phyloP scores from a whole-genome alignment of 1,140 invertebrate genomes.

The Macrocentrus cingulum region DNA sequence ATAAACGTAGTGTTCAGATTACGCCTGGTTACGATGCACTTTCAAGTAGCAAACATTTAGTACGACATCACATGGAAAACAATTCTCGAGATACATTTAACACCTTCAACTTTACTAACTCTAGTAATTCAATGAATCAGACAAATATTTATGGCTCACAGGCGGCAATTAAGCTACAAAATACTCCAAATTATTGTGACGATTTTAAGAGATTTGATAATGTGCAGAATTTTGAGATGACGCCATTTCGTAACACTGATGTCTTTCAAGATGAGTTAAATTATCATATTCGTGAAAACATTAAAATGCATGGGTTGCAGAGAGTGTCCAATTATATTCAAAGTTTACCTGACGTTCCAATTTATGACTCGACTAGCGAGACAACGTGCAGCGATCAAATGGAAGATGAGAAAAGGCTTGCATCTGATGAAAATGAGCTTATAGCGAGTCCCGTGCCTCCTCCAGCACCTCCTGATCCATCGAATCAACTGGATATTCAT shows the following conservation, averaged over 20 bases:
- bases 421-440: constrained; percentile 28
- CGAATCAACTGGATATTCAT: constrained; percentile 33
- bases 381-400: constrained; percentile 33
- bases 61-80: constrained; percentile 35
- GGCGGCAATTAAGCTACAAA: constrained; percentile 35
- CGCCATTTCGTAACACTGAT: constrained; percentile 36
- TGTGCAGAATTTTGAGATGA: constrained; percentile 44
- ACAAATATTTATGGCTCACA: constrained; percentile 42
- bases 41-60: constrained; percentile 15
- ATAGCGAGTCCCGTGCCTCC: constrained; percentile 44
- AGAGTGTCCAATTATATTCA: constrained; percentile 52
- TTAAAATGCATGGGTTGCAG: constrained; percentile 41
- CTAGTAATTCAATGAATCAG: constrained; percentile 34
- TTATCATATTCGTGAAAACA: constrained; percentile 26
- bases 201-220: constrained; percentile 33
- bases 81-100: constrained; percentile 29
- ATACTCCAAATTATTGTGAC: constrained; percentile 36
- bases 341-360: constrained; percentile 47
- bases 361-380: constrained; percentile 39
- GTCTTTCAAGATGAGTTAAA: constrained; percentile 11
- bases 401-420: background rate
- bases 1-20: background rate
- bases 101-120: constrained; percentile 32
- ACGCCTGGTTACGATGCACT: constrained; percentile 6
- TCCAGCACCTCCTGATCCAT: constrained; percentile 46